Conservation (phyloP, 2,113 vertebrate genomes). For the Nesoenas mayeri region DNA sequence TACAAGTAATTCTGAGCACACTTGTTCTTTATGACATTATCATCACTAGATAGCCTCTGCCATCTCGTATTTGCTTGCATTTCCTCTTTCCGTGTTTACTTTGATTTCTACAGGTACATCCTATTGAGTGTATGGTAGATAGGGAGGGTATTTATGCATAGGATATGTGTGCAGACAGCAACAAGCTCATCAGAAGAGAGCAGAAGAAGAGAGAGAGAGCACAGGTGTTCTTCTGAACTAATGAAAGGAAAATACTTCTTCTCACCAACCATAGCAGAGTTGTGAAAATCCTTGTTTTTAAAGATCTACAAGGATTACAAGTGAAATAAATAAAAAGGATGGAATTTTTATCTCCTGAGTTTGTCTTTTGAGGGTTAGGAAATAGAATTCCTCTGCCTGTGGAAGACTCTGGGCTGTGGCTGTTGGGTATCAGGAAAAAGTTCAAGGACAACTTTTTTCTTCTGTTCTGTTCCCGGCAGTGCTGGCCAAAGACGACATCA, state of each 20-base stretch:
- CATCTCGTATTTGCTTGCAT: background rate
- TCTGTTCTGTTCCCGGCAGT: background rate
- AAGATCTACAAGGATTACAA: background rate
- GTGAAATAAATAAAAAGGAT: background rate
- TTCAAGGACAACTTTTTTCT: background rate
- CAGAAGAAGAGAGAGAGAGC: background rate
- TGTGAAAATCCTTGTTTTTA: background rate
- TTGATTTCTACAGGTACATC: background rate
- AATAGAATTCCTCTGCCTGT: background rate
- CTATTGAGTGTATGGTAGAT: background rate
- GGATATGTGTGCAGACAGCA: background rate
- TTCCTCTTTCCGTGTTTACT: background rate
- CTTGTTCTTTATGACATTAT: background rate
- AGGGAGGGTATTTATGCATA: background rate
- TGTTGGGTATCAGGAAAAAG: background rate
- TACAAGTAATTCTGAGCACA: background rate
- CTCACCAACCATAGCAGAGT: background rate
- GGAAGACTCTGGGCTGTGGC: background rate
- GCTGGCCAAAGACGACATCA: background rate
- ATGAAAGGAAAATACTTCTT: background rate
- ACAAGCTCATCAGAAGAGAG: background rate
- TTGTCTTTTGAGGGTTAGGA: background rate
- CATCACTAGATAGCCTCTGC: background rate
- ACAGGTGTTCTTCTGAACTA: background rate
- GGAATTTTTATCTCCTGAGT: background rate